Evolutionary conservation across 2,797 vertebrate genomes (phyloP), one percentile per base, ranked within the genome.

Genomic region (Xenops minutus): DNA sequence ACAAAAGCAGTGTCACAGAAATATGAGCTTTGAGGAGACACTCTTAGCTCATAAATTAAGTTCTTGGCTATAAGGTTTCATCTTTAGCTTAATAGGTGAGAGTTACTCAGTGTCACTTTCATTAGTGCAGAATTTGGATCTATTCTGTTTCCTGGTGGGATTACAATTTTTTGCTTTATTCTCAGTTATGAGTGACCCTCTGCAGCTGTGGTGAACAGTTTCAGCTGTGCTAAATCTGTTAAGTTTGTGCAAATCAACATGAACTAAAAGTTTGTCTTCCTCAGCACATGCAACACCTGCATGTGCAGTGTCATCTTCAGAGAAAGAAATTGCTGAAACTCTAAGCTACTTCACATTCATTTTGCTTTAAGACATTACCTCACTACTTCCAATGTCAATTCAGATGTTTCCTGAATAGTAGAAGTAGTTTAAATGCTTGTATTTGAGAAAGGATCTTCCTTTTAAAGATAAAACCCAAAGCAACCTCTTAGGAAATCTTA

Each of bases 291-390:
- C 77, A 44, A 62, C 30, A 54, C 52, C 26, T 90, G n/a, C 49
- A n/a, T 16, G 12, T 62, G 12, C 41, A 41, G 10, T 79, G 39
- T 92, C 74, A 82, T 82, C 55, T 71, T 94, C 69, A 92, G 91
- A 62, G 46, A 81, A 73, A 78, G 82, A 71, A 85, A 79, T 22
- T 69, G 34, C 49, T 74, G 85, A 69, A 92, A 79, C 5, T 49
- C 44, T 76, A 73, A 84, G 44, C 7, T 93, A 34, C 56, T 95
- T 95, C 91, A 71, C 59, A 73, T 73, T 87, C 94, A 48, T 79
- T 95, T 94, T 93, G 52, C 77, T 88, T 80, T 78, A 95, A 92
- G 61, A 64, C 43, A 54, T 92, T 89, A 77, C 79, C 18, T 92
- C 76, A 55, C 78, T 88, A 32, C 83, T 85, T 27, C 30, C 74